These are phyloP conservation scores for Pipa parva DNA, from an alignment of 2,113 vertebrate genomes.

Conservation along the genomic window DNA sequence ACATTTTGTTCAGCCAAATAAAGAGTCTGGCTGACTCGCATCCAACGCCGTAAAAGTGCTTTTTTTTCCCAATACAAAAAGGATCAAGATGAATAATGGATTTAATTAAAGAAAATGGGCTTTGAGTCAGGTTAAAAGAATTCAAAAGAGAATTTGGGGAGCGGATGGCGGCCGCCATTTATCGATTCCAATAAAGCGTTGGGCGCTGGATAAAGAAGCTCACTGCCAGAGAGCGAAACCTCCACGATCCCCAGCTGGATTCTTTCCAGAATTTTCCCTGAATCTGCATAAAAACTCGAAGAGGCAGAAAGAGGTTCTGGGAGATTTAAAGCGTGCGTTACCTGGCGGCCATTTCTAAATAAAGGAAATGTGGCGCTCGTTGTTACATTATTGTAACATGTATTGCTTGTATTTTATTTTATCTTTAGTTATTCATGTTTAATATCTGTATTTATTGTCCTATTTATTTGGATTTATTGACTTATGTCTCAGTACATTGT, in stretches of 20 bases:
- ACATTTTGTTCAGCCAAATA: background rate
- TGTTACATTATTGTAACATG: too few relatives aligned
- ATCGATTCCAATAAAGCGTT: constrained; percentile 28
- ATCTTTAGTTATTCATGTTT: too few relatives aligned
- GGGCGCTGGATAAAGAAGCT: constrained; percentile 23
- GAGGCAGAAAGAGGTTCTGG: too few relatives aligned
- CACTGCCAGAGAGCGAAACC: background rate
- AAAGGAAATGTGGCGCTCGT: too few relatives aligned
- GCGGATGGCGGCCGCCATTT: constrained; percentile 13
- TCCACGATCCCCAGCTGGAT: constrained; percentile 5
- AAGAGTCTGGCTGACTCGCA: background rate
- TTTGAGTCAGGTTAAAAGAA: background rate
- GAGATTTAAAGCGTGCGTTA: too few relatives aligned
- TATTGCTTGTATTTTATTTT: too few relatives aligned
- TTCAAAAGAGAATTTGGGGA: background rate
- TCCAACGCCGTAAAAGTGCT: constrained; percentile 12
- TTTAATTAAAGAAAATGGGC: constrained; percentile 36
- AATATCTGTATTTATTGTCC: too few relatives aligned
- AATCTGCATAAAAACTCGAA: background rate
- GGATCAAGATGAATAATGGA: constrained; percentile 38
- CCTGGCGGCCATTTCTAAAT: too few relatives aligned
- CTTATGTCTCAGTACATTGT: too few relatives aligned
- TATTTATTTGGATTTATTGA: too few relatives aligned
- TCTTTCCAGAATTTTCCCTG: constrained; percentile 3
- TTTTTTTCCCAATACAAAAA: constrained; percentile 18